These are phyloP conservation scores for Oncopeltus fasciatus DNA, from an alignment of 1,140 invertebrate genomes.

Conservation along the genomic window DNA sequence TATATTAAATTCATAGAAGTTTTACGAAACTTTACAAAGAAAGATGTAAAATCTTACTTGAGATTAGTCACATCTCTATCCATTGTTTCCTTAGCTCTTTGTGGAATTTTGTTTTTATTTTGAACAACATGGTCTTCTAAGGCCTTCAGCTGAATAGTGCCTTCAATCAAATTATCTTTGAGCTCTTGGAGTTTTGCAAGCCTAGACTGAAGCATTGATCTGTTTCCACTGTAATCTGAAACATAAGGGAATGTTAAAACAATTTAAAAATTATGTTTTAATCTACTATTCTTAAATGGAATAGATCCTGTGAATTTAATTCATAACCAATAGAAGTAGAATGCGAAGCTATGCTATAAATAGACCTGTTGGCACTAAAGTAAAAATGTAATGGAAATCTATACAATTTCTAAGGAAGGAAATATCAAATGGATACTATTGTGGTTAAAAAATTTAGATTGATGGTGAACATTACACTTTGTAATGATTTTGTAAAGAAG, in stretches of 20 bases:
- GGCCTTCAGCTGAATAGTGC: constrained; percentile 51
- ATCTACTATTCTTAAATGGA: no score
- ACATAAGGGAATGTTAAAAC: constrained; percentile 13
- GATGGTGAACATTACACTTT: no score
- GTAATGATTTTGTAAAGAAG: no score
- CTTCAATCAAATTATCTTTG: constrained; percentile 57
- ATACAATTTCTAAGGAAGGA: no score
- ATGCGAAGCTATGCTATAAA: no score
- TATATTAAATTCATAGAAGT: not conserved
- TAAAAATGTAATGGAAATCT: no score
- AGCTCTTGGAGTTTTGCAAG: constrained; percentile 60
- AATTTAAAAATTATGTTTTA: no score
- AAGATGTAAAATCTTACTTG: constrained; percentile 32
- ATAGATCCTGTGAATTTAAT: no score
- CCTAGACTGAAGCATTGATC: constrained; percentile 54
- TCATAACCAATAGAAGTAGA: no score
- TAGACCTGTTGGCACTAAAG: no score
- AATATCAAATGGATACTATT: no score
- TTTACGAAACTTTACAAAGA: not conserved
- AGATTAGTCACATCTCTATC: constrained; percentile 60
- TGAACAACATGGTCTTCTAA: constrained; percentile 51
- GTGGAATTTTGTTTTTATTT: constrained; percentile 48
- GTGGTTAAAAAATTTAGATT: no score
- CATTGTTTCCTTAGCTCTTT: constrained; percentile 63
- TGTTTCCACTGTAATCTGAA: constrained; percentile 65